Evolutionary conservation across 2,888 invertebrate species (phyloP).

Genomic region (Philonicus albiceps): DNA sequence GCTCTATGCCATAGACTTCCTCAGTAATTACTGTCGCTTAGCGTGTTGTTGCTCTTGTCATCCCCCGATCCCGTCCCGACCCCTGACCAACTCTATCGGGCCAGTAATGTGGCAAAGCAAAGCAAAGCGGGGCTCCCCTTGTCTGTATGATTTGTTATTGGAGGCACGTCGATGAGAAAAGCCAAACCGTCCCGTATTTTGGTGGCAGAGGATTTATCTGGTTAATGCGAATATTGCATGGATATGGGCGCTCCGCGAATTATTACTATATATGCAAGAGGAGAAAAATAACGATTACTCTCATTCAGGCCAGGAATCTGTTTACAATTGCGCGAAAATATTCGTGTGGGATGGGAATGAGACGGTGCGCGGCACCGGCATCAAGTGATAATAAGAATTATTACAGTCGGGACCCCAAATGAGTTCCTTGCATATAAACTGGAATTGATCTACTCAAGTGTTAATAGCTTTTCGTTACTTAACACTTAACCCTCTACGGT

Average conservation of each 20-base stretch:
- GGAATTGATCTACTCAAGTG: no score
- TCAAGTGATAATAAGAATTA: slow-evolving; percentile 6
- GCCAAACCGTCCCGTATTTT: slow-evolving; percentile 31
- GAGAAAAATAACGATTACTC: slow-evolving; percentile 13
- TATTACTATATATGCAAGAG: not conserved
- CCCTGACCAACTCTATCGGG: not conserved
- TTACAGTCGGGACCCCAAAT: slow-evolving; percentile 5
- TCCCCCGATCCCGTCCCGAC: not conserved
- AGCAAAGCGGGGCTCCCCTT: not conserved
- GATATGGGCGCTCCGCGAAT: slow-evolving; percentile 26
- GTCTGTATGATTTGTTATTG: slow-evolving; percentile 35
- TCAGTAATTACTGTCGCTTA: slow-evolving; percentile 39
- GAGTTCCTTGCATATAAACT: not conserved
- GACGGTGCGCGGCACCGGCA: not conserved
- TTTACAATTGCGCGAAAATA: slow-evolving; percentile 33
- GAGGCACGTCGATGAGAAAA: slow-evolving; percentile 33
- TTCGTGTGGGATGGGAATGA: not conserved
- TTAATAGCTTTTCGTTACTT: no score
- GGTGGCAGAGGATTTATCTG: slow-evolving; percentile 19
- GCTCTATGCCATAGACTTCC: not conserved
- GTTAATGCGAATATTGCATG: slow-evolving; percentile 32
- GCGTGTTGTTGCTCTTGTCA: slow-evolving; percentile 35
- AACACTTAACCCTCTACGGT: no score
- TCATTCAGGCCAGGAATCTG: slow-evolving; percentile 34
- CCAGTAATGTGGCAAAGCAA: not conserved